Evolutionary conservation across 2,797 vertebrate species (phyloP).

Genomic region (Ctenopoma multispine): DNA sequence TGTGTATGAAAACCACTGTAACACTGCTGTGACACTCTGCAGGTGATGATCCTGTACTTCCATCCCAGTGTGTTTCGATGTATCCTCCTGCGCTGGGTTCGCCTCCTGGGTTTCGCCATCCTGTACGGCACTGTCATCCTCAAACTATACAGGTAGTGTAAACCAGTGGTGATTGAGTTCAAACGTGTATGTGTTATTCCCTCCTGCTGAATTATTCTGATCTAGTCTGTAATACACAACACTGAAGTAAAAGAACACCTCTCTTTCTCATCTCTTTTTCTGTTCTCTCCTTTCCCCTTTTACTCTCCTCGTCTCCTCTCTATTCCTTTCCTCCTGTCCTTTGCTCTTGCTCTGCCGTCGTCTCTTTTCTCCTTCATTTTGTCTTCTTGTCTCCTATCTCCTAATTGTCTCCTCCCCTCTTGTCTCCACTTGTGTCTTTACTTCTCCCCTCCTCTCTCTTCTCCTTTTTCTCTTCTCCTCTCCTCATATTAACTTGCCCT

Average conservation of each 20-base stretch:
- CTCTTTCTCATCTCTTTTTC: too few relatives aligned
- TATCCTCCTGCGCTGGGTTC: constrained; percentile 96
- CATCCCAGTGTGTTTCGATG: constrained; percentile 94
- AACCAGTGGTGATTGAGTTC: not conserved
- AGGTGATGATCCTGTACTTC: constrained; percentile 98
- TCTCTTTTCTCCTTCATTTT: not conserved
- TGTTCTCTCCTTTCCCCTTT: too few relatives aligned
- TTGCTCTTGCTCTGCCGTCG: not conserved
- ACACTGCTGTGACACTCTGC: constrained; percentile 34
- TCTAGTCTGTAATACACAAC: not conserved
- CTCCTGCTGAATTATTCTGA: not conserved
- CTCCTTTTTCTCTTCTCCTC: not conserved
- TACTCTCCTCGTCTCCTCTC: too few relatives aligned
- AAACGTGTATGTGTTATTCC: too few relatives aligned
- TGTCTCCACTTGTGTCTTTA: not conserved
- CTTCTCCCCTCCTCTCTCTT: not conserved
- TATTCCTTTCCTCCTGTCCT: too few relatives aligned
- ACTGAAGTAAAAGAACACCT: constrained; percentile 10
- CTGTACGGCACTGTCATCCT: constrained; percentile 96
- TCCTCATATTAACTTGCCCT: constrained; percentile 32
- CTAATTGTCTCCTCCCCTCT: not conserved
- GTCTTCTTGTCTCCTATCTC: not conserved
- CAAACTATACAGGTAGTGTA: constrained; percentile 95
- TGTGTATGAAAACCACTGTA: constrained; percentile 1
- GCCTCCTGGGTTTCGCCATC: constrained; percentile 93